A percentile compares a stretch with the other conserved stretches of the same genome.
Conservation (phyloP, 2,888 invertebrate genomes). For the Sinotaia quadrata region DNA sequence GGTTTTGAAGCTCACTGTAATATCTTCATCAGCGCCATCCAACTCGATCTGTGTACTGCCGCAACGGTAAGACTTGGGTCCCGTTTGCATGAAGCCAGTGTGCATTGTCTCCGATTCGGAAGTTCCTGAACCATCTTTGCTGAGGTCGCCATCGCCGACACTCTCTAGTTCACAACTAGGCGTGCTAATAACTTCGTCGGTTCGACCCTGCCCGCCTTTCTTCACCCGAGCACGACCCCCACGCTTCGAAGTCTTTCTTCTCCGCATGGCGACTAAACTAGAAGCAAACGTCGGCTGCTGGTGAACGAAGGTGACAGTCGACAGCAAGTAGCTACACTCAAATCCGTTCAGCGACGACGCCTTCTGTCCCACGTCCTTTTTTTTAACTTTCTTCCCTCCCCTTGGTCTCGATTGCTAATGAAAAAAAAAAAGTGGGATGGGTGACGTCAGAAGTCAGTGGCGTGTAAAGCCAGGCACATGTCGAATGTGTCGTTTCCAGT, state of each 20-base stretch:
- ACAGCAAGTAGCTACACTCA: not conserved
- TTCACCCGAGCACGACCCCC: constrained; percentile 5
- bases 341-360: too few relatives aligned
- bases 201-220: constrained; percentile 37
- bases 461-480: too few relatives aligned
- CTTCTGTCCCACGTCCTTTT: too few relatives aligned
- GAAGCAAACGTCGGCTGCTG: not conserved
- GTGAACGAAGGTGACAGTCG: not conserved
- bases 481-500: too few relatives aligned
- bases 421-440: too few relatives aligned
- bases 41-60: constrained; percentile 40
- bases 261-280: constrained; percentile 3
- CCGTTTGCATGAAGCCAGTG: constrained; percentile 40
- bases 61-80: constrained; percentile 38
- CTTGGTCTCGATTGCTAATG: too few relatives aligned
- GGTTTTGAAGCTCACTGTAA: constrained; percentile 41
- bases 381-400: too few relatives aligned
- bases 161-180: constrained; percentile 34
- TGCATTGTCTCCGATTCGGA: constrained; percentile 31
- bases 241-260: constrained; percentile 21
- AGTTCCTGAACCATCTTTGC: constrained; percentile 9
- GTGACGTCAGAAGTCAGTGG: too few relatives aligned
- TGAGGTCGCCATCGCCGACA: constrained; percentile 18
- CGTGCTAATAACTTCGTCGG: constrained; percentile 37
- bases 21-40: constrained; percentile 44